A percentile compares a stretch with the other conserved stretches of the same genome.
phyloP scores from a whole-genome alignment of 2,113 vertebrate genomes.

The Atlantisia rogersi region DNA sequence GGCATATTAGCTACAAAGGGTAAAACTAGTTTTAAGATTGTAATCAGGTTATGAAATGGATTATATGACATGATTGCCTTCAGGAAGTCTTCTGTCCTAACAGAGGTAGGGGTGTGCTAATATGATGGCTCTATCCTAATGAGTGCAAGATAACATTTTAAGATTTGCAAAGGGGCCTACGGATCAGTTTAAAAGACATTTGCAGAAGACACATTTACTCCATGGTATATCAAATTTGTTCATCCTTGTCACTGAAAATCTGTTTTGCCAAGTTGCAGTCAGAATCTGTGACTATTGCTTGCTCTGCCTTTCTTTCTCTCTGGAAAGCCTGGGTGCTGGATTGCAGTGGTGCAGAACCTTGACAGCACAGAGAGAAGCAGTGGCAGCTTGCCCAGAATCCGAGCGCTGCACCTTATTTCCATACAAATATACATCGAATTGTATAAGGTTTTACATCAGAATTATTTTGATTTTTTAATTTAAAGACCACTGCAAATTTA shows the following conservation, averaged over 20 bases:
- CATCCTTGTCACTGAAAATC: neutral
- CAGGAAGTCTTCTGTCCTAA: neutral
- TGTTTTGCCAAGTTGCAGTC: neutral
- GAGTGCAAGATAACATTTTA: neutral
- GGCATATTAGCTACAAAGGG: neutral
- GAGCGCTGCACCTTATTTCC: constrained; percentile 24
- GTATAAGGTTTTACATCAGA: neutral
- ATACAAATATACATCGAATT: constrained; percentile 15
- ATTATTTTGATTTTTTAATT: neutral
- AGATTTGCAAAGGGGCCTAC: neutral
- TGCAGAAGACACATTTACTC: neutral
- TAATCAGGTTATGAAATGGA: constrained; percentile 18
- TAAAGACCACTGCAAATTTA: neutral
- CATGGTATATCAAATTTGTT: neutral
- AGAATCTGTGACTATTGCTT: neutral
- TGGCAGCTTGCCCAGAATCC: constrained; percentile 43
- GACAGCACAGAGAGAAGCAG: neutral
- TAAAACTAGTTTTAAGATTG: constrained; percentile 30
- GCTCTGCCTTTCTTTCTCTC: neutral
- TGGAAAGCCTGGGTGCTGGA: neutral
- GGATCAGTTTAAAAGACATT: neutral
- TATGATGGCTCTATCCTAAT: neutral
- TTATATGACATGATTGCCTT: neutral
- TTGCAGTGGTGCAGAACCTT: neutral
- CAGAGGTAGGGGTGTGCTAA: neutral